Conservation (phyloP, 92 coral and sea anemone genomes). For the Zoanthus gigantus region DNA sequence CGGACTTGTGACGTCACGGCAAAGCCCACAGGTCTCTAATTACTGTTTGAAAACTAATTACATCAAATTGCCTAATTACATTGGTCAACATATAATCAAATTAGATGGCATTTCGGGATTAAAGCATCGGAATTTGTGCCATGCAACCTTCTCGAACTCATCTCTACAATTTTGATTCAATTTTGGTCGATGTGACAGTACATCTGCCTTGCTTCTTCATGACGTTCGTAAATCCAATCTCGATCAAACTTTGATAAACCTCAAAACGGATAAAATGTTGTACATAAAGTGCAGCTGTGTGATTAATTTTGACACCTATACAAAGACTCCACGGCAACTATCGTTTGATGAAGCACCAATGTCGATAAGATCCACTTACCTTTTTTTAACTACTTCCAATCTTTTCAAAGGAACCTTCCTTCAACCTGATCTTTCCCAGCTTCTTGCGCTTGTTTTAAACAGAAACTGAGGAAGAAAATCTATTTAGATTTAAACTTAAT, state of each 20-base stretch:
- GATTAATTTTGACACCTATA: conserved; percentile 29
- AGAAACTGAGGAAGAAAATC: neutral
- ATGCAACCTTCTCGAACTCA: conserved; percentile 5
- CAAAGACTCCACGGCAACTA: conserved; percentile 41
- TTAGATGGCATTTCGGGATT: conserved; percentile 71
- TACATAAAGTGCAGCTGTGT: conserved; percentile 7
- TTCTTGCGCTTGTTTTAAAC: neutral
- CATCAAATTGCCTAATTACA: conserved; percentile 71
- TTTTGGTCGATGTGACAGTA: neutral
- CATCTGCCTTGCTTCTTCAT: neutral
- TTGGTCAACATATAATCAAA: conserved; percentile 78
- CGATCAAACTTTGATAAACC: conserved; percentile 4
- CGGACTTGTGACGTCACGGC: conserved; percentile 47
- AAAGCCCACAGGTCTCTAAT: conserved; percentile 58
- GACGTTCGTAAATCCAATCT: neutral
- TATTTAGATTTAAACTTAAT: no score
- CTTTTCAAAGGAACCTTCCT: neutral
- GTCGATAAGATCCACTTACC: conserved; percentile 42
- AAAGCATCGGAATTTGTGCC: conserved; percentile 36
- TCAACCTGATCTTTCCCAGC: neutral
- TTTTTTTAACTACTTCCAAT: neutral
- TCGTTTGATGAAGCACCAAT: conserved; percentile 20
- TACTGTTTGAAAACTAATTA: conserved; percentile 58
- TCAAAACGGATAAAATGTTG: neutral
- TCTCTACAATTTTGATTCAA: neutral